Conservation (phyloP, 2,888 invertebrate genomes). For the Sabatieria punctata region DNA sequence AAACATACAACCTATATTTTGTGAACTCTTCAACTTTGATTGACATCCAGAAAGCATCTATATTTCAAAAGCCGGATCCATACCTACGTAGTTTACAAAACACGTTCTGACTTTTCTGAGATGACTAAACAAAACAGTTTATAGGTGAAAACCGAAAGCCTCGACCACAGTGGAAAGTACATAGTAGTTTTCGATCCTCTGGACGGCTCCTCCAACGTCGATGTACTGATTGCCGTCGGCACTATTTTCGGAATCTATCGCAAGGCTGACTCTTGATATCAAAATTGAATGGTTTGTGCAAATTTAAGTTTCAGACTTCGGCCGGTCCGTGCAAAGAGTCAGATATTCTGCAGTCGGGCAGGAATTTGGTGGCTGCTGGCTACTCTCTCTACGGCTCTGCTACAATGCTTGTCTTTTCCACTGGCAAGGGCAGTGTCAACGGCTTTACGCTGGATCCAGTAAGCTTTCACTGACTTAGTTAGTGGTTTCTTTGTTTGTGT, state of each 20-base stretch:
- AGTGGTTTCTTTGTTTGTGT: background rate
- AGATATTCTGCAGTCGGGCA: constrained; percentile 70
- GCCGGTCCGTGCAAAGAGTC: constrained; percentile 39
- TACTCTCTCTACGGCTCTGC: constrained; percentile 93
- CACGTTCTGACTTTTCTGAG: too few species aligned
- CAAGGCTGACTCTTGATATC: too few species aligned
- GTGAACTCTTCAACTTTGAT: too few species aligned
- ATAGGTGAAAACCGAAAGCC: too few species aligned
- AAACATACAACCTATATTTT: too few species aligned
- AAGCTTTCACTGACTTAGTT: constrained; percentile 28
- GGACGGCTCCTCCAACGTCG: constrained; percentile 93
- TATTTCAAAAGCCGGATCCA: too few species aligned
- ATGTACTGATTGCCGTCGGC: constrained; percentile 86
- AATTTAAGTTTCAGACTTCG: constrained; percentile 4
- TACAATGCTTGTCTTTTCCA: constrained; percentile 74
- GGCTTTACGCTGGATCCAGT: constrained; percentile 57
- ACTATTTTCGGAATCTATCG: constrained; percentile 73
- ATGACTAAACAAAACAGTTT: too few species aligned
- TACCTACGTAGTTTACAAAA: too few species aligned
- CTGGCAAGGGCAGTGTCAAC: constrained; percentile 62
- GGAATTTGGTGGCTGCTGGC: constrained; percentile 72
- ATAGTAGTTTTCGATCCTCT: too few species aligned
- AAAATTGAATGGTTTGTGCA: too few species aligned
- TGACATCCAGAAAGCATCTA: too few species aligned
- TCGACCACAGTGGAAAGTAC: too few species aligned